These are phyloP conservation scores for Benitochromis conjunctus DNA, from an alignment of 2,113 vertebrate species.

Conservation along the genomic window DNA sequence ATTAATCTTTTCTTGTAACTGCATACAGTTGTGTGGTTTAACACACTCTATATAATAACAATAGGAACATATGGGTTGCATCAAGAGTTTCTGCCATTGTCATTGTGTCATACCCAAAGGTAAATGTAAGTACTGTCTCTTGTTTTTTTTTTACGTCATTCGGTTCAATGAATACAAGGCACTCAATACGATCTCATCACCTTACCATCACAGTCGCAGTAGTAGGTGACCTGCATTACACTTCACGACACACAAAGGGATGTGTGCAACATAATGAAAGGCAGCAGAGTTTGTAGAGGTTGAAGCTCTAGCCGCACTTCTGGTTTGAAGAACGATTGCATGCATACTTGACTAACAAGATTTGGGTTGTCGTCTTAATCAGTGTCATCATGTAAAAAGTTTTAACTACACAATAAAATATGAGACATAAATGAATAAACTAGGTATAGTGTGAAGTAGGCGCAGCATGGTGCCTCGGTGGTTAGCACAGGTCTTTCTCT, in stretches of 20 bases:
- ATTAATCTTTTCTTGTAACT: background rate
- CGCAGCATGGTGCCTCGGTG: background rate
- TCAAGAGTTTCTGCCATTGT: background rate
- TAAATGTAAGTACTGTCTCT: background rate
- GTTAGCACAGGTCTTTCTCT: background rate
- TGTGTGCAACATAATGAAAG: background rate
- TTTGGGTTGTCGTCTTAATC: background rate
- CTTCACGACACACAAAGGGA: background rate
- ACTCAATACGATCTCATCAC: background rate
- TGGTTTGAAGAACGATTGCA: no score
- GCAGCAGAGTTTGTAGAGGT: background rate
- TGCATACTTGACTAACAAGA: background rate
- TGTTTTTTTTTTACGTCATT: background rate
- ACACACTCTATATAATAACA: background rate
- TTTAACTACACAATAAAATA: background rate
- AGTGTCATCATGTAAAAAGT: background rate
- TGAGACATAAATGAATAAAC: background rate
- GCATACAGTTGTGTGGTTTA: background rate
- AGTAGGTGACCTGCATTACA: background rate
- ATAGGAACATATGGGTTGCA: background rate
- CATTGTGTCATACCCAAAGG: background rate
- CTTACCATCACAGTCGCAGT: background rate
- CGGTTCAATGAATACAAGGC: accelerated
- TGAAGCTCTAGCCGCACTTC: no score
- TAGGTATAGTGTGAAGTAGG: background rate